These are phyloP conservation scores for Drosophila pallidifrons DNA, from an alignment of 1,140 invertebrate species.

Conservation along the genomic window DNA sequence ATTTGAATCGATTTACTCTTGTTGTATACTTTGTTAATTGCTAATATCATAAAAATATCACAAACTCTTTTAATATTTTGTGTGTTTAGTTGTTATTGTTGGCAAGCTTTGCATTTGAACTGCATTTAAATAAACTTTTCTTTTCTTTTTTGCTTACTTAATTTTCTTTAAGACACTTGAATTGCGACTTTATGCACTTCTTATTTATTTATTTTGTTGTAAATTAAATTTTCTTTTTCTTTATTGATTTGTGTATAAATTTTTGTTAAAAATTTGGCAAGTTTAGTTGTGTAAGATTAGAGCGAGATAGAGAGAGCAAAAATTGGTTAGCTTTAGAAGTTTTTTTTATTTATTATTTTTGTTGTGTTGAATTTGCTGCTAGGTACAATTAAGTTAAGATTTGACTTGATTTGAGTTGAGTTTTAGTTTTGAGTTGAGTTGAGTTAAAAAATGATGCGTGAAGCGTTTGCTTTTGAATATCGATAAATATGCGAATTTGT, in stretches of 20 bases:
- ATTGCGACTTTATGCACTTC: constrained; percentile 73
- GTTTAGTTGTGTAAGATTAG: constrained; percentile 49
- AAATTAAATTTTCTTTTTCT: constrained; percentile 8
- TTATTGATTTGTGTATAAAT: constrained; percentile 23
- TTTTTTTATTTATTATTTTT: constrained; percentile 27
- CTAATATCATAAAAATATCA: constrained; percentile 80
- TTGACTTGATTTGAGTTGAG: constrained; percentile 40
- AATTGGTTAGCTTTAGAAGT: constrained; percentile 40
- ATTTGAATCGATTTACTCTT: neutral
- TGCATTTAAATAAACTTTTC: constrained; percentile 36
- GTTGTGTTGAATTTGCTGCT: constrained; percentile 30
- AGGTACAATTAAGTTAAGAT: constrained; percentile 44
- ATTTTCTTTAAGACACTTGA: constrained; percentile 73
- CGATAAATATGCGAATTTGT: constrained; percentile 33
- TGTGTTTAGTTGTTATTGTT: constrained; percentile 38
- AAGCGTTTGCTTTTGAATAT: constrained; percentile 42
- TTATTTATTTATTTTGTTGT: constrained; percentile 30
- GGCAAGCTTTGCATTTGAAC: constrained; percentile 30
- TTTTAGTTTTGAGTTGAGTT: constrained; percentile 34
- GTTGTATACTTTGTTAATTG: constrained; percentile 68
- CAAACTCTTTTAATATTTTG: constrained; percentile 49
- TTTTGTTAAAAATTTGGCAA: constrained; percentile 63
- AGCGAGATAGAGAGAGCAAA: constrained; percentile 39
- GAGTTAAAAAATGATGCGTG: constrained; percentile 33
- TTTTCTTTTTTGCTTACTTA: constrained; percentile 23